Base-by-base conservation (phyloP, 2,797 vertebrate genomes). In the Sardinella longiceps region DNA sequence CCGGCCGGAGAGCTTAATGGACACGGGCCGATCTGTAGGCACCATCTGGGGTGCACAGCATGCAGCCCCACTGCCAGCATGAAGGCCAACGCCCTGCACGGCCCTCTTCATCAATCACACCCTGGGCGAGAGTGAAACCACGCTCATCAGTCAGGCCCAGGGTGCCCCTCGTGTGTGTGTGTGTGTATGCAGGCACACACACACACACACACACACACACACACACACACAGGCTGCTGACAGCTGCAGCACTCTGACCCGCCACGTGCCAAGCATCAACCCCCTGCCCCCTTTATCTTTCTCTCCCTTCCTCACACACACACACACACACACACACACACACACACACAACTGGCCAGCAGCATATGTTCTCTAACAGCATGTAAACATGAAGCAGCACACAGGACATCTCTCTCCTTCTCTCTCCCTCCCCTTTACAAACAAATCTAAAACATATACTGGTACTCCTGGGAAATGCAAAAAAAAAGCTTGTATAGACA, bases 241-340 rank as follows among this genome's bases (percentile, higher is more conserved):
- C 84, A 87, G 86, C 84, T 87, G 84, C 7, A n/a, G 81, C 82
- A 82, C 84, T 87, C 83, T 87, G 86, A 87, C 84, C 84, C 83
- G 81, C 70, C 83, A 85, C 86, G 84, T 77, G 77, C 84, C 58
- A 58, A 28, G 25, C 12, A 66, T 30, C 28, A 66, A 33, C 60
- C 28, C 60, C 63, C 63, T 70, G 63, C 63, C 28, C 63, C 63
- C 7, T 28, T 25, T 3, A 51, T 51, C 9, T 51, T 11, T 12
- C 10, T 20, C 51, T 53, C 2, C 14, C 50, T 53, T 15, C 5
- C 51, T 18, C 51, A 53, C n/a, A 60, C 51, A 25, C 51, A n/a
- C 53, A 58, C 50, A n/a, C 23, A 28, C 25, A 28, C 51, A 53
- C 20, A 53, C 51, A 53, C 51, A 53, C 58, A 63, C 58, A 63